Evolutionary conservation across 2,113 vertebrate species (phyloP).

Genomic region (Psephotus haematonotus): DNA sequence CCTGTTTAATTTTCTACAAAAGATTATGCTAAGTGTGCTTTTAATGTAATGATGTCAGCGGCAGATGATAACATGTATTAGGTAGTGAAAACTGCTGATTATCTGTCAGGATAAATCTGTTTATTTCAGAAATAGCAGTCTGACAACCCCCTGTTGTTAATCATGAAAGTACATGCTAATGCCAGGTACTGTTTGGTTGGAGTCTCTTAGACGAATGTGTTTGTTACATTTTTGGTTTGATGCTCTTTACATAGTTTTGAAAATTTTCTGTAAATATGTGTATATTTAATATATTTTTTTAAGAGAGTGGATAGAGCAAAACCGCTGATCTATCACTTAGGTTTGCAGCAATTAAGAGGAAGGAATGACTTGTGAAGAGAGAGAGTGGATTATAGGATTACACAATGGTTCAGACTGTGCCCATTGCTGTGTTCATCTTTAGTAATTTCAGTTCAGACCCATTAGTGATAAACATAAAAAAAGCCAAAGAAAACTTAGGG

Average conservation of each 20-base stretch:
- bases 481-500: neutral
- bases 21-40: conserved; percentile 78
- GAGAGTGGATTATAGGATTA: conserved; percentile 68
- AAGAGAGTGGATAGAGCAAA: neutral
- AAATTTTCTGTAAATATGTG: neutral
- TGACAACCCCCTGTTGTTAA: conserved; percentile 74
- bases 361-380: conserved; percentile 29
- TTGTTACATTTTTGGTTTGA: conserved; percentile 50
- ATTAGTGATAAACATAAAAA: conserved; percentile 26
- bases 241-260: conserved; percentile 15
- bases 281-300: neutral
- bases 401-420: conserved; percentile 8
- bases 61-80: conserved; percentile 78
- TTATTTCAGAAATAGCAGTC: conserved; percentile 75
- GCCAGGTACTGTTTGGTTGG: conserved; percentile 61
- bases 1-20: conserved; percentile 77
- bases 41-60: conserved; percentile 78
- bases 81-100: conserved; percentile 74
- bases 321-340: neutral
- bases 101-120: conserved; percentile 80
- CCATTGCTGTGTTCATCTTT: neutral
- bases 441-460: conserved; percentile 6
- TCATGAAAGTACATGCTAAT: conserved; percentile 69
- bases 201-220: conserved; percentile 38
- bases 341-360: conserved; percentile 30